These are phyloP conservation scores for Diarsia dahlii DNA, from an alignment of 2,888 invertebrate species.

Conservation along the genomic window DNA sequence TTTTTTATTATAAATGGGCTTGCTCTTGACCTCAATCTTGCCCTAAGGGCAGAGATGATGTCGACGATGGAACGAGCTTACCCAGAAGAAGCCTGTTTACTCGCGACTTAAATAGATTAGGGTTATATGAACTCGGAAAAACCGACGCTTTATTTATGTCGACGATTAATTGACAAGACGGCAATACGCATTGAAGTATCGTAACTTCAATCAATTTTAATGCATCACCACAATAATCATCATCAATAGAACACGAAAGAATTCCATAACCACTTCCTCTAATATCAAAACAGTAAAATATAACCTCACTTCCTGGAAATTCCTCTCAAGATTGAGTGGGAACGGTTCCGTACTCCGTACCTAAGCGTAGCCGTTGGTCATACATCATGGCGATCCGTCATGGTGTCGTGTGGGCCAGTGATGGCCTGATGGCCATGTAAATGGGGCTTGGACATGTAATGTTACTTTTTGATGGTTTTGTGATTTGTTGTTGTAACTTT, in stretches of 20 bases:
- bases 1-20: no score
- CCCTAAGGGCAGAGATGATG: no score
- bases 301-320: constrained; percentile 38
- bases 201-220: not conserved
- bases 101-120: no score
- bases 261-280: constrained; percentile 15
- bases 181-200: not conserved
- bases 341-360: constrained; percentile 16
- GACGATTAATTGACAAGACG: no score
- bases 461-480: constrained; percentile 17
- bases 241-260: constrained; percentile 13
- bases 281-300: constrained; percentile 52
- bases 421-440: constrained; percentile 16
- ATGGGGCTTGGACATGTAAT: constrained; percentile 24
- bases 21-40: no score
- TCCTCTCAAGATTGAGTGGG: constrained; percentile 52
- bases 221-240: not conserved
- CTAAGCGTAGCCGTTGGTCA: constrained; percentile 18
- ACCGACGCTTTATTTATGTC: no score
- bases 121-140: no score
- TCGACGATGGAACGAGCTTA: no score
- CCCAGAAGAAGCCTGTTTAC: no score
- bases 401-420: constrained; percentile 4
- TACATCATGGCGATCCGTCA: constrained; percentile 41
- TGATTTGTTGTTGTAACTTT: not conserved